Evolutionary conservation across 2,113 vertebrate species (phyloP).

Genomic region (Dissostichus mawsoni): DNA sequence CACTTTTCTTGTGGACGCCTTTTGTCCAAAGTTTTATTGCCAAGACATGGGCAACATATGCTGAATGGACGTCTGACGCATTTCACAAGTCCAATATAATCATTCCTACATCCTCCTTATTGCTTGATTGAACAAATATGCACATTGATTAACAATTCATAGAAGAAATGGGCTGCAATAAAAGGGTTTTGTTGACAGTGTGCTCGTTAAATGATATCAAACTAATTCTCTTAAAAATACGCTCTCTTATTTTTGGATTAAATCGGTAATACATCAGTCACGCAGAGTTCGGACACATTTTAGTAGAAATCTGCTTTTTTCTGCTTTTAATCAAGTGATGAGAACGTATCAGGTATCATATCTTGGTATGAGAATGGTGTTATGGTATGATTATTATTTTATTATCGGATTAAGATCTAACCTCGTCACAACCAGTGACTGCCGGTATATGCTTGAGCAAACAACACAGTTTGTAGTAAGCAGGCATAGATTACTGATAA

Average conservation of each 20-base stretch:
- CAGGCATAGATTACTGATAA: background rate
- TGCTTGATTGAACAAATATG: conserved; percentile 48
- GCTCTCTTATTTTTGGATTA: background rate
- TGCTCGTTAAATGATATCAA: background rate
- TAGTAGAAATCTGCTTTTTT: background rate
- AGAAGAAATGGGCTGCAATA: conserved; percentile 11
- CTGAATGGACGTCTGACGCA: conserved; percentile 34
- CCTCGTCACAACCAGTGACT: background rate
- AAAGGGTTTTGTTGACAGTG: background rate
- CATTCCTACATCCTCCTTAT: conserved; percentile 40
- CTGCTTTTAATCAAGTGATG: background rate
- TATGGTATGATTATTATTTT: background rate
- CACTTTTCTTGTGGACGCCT: conserved; percentile 45
- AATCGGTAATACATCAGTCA: background rate
- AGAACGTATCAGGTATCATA: background rate
- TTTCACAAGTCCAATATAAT: conserved; percentile 54
- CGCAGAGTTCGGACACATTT: background rate
- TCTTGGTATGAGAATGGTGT: background rate
- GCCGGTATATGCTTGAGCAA: background rate
- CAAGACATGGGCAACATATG: conserved; percentile 61
- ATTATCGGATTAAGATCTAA: background rate
- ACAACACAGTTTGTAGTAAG: background rate
- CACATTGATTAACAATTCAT: background rate
- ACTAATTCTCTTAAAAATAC: background rate
- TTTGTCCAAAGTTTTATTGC: conserved; percentile 52